These are phyloP conservation scores for Trochalopteron elliotii DNA, from an alignment of 2,113 vertebrate species.

Conservation along the genomic window DNA sequence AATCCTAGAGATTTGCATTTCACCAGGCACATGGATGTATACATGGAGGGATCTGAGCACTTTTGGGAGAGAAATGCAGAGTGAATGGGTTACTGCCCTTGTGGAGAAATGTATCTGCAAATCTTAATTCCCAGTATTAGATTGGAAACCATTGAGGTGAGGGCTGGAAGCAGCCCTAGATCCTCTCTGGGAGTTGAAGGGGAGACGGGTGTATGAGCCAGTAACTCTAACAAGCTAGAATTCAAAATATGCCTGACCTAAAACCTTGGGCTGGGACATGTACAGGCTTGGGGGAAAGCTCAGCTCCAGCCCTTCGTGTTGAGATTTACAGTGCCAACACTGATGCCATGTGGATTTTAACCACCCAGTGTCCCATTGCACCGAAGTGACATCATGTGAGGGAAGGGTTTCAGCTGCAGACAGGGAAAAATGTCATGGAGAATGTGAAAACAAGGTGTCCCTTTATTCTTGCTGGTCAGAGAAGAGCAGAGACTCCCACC, in stretches of 20 bases:
- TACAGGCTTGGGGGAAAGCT: neutral
- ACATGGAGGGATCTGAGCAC: neutral
- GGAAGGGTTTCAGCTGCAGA: neutral
- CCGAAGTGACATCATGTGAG: rapidly evolving
- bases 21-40: rapidly evolving
- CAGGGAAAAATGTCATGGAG: neutral
- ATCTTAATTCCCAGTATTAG: neutral
- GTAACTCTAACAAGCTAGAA: slow-evolving; percentile 6
- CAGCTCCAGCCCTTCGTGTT: neutral
- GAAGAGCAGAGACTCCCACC: neutral
- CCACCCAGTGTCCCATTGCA: neutral
- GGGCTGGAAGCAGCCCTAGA: neutral
- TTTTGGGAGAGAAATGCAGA: neutral
- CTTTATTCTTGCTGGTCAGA: neutral
- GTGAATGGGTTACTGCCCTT: neutral
- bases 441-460: neutral
- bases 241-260: slow-evolving; percentile 26
- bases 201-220: neutral
- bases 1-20: neutral
- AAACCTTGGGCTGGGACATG: neutral
- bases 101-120: neutral
- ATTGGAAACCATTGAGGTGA: neutral
- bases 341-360: rapidly evolving
- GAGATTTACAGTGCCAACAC: neutral
- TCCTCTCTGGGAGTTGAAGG: slow-evolving; percentile 4